These are phyloP conservation scores for Pristionchus fissidentatus DNA, from an alignment of 2,888 invertebrate genomes.

Conservation along the genomic window DNA sequence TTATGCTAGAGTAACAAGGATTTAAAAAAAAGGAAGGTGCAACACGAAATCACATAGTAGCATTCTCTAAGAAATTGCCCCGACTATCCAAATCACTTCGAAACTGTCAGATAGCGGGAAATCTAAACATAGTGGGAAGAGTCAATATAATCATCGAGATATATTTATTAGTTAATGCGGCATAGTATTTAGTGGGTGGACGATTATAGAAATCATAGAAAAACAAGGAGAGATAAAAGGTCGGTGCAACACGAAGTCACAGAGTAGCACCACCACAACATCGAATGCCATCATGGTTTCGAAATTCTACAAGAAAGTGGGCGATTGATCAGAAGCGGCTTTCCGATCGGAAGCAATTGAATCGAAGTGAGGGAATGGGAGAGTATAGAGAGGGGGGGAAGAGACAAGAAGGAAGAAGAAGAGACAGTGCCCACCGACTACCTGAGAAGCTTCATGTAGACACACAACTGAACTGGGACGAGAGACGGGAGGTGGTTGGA, in stretches of 20 bases:
- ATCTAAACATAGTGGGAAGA: no score
- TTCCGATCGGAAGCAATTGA: no score
- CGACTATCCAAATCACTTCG: no score
- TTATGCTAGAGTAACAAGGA: no score
- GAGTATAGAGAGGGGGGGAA: background rate
- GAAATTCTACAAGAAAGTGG: background rate
- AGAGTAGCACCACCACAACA: no score
- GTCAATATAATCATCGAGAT: no score
- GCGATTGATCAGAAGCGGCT: background rate
- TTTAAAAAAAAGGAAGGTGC: no score
- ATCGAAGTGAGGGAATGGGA: background rate
- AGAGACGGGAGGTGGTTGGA: background rate
- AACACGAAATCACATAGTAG: no score
- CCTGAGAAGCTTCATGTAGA: slow-evolving; percentile 44
- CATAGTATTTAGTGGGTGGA: no score
- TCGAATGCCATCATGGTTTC: no score
- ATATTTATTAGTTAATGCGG: no score
- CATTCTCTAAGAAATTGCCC: background rate
- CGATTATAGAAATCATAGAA: background rate
- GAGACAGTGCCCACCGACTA: slow-evolving; percentile 29
- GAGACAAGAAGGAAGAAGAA: background rate
- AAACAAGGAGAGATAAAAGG: background rate
- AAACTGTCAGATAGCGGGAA: no score
- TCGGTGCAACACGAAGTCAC: background rate
- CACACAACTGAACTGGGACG: slow-evolving; percentile 16